Evolutionary conservation across 1,140 invertebrate species (phyloP), one percentile per base, ranked within the genome.

Genomic region (Trichogramma pretiosum): DNA sequence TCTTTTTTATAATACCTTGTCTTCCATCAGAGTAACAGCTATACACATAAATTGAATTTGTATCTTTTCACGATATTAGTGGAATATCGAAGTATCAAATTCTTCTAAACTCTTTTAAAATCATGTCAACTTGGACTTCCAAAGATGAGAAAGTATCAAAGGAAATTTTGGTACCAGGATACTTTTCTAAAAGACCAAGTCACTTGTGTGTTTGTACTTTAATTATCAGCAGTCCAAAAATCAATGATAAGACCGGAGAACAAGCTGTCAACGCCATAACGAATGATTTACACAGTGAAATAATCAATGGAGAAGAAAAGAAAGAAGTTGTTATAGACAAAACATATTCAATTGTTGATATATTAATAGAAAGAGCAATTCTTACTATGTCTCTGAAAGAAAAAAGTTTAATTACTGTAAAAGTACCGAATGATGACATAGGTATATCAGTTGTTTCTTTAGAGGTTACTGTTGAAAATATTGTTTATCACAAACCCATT

Each of bases 341-440:
- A 30, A 56, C 58, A 2, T 54, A 47, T 22, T 59, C 52, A 16
- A 46, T 53, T 42, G 33, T 70, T 19, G 68, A 72, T 28, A 49
- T 52, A n/a, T 50, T 56, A 38, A 56, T 72, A 19, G 70, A 72
- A 41, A 53, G 60, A 46, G 64, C 58, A 0, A 35, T 71, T 34
- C 46, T 58, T 44, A 64, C 56, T 48, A 72, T 72, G 70, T 59
- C 48, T 22, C 17, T 63, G 0, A 28, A 42, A 1, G 70, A 72
- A 35, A 53, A 44, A 14, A 63, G 67, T 38, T 33, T 58, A 11
- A 48, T 68, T 16, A 59, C 47, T 7, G 40, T 69, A 42, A 37
- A 13, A 21, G 17, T 65, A 38, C 3, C 46, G 7, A 26, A 46
- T 11, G 52, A 57, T 49, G 44, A 16, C 4, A 39, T 28, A 36